Evolutionary conservation across 2,113 vertebrate genomes (phyloP), one percentile per base, ranked within the genome.

Genomic region (Pterophyllum scalare): DNA sequence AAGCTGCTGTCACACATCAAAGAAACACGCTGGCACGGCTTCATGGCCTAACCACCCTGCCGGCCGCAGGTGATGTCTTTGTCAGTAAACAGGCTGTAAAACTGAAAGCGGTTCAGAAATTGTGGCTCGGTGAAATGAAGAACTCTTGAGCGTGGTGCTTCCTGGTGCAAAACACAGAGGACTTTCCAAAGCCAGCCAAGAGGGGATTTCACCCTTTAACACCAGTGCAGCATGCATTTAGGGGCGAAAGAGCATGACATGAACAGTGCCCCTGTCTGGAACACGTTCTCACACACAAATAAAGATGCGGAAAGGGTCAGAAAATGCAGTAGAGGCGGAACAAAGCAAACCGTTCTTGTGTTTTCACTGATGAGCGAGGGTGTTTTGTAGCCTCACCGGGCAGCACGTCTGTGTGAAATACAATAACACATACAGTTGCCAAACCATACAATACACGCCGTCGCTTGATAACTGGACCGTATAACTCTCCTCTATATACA

Each of bases 331-430:
- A 35, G 77, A 20, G 13, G 33, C 62, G 38, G 56, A 80, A 65
- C 62, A 56, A 65, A 17, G 62, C 74, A 22, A 3, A 11, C 40
- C 62, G 65, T 26, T 60, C 59, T 61, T 49, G 74, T 86, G 67
- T 80, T 79, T 11, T 75, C 67, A 31, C 59, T 83, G 59, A 75
- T 67, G 62, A 77, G 26, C 35, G 4, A 35, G 49, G 15, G 5
- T 79, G 46, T 74, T 62, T 75, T 84, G 46, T 14, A 5, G 80
- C 35, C 52, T 80, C 91, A 86, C 61, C 90, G 86, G 90, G 19
- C 88, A 81, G 14, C 28, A 8, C 5, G 20, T 62, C 61, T 35
- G 14, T 5, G 35, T 2, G 35, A 35, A 64, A 74, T 6, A 87
- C 82, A 84, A 24, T 52, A 59, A 75, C 54, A 17, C 83, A 81